Evolutionary conservation across 2,113 vertebrate species (phyloP).

Genomic region (Oxyruncus cristatus): DNA sequence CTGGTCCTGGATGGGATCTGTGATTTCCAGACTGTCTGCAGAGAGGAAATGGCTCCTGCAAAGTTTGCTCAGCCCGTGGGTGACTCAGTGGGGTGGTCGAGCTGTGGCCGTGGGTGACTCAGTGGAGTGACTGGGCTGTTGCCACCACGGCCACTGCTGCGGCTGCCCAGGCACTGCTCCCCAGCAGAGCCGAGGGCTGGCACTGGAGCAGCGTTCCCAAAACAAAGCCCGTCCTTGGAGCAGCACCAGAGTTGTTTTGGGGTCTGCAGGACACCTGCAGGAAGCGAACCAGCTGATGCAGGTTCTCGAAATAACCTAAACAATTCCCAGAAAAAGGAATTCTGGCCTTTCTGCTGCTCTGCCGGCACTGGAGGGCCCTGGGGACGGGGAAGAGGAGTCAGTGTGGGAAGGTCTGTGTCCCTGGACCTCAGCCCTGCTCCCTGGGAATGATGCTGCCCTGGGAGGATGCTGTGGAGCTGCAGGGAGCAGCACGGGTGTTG

Average conservation of each 20-base stretch:
- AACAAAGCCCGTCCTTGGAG: background rate
- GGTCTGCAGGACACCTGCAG: slow-evolving; percentile 14
- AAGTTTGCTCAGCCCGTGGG: background rate
- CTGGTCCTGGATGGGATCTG: background rate
- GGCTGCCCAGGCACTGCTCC: background rate
- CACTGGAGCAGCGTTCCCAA: background rate
- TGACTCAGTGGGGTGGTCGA: background rate
- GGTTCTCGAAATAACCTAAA: background rate
- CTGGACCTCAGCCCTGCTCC: background rate
- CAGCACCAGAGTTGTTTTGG: background rate
- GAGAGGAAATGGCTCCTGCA: background rate
- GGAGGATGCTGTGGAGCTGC: background rate
- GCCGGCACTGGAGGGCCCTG: background rate
- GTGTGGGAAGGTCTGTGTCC: fast-evolving
- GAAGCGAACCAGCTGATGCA: background rate
- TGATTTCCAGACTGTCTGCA: background rate
- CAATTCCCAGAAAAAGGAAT: background rate
- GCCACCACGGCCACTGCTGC: background rate
- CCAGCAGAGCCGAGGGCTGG: background rate
- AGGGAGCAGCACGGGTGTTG: background rate
- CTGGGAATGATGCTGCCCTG: background rate
- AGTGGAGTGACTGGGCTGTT: background rate
- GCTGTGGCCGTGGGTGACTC: background rate
- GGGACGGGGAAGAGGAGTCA: background rate
- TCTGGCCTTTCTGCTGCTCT: fast-evolving